Percentiles rank a stretch among this genome's conserved stretches.
phyloP scores from a whole-genome alignment of 2,888 invertebrate species.

The Drosophila neotestacea region DNA sequence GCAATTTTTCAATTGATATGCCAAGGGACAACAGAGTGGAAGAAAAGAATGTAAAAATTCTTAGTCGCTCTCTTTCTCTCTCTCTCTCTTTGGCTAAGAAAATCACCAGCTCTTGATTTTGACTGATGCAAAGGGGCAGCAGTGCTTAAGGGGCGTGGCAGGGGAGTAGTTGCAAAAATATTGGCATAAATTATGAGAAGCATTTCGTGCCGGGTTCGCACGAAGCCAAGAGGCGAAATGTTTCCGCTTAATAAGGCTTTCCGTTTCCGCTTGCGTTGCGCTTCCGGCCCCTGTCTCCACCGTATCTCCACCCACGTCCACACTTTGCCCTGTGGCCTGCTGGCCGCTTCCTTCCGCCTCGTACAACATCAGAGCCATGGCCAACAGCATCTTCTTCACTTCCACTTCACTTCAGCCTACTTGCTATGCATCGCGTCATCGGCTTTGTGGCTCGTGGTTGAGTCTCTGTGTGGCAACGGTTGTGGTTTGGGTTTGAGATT shows the following conservation, averaged over 20 bases:
- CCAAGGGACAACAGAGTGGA: slow-evolving; percentile 47
- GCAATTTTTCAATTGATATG: slow-evolving; percentile 79
- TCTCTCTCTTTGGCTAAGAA: slow-evolving; percentile 50
- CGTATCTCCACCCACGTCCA: neutral
- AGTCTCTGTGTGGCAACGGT: slow-evolving; percentile 23
- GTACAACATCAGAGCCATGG: slow-evolving; percentile 7
- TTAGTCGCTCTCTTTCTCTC: neutral
- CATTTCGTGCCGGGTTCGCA: slow-evolving; percentile 54
- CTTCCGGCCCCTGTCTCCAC: slow-evolving; percentile 35
- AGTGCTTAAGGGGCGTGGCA: neutral
- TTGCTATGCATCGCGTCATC: slow-evolving; percentile 73
- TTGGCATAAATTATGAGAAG: slow-evolving; percentile 82
- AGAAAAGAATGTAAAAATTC: slow-evolving; percentile 21
- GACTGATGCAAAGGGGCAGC: slow-evolving; percentile 21
- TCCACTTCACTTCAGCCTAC: slow-evolving; percentile 70
- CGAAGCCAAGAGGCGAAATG: slow-evolving; percentile 80
- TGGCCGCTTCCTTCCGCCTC: slow-evolving; percentile 65
- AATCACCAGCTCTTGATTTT: slow-evolving; percentile 61
- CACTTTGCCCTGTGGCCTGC: slow-evolving; percentile 21
- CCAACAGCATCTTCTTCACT: slow-evolving; percentile 57
- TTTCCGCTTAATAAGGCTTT: slow-evolving; percentile 83
- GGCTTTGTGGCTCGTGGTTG: slow-evolving; percentile 67
- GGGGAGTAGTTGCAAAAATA: slow-evolving; percentile 74
- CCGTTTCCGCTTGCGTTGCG: slow-evolving; percentile 76
- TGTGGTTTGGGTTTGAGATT: slow-evolving; percentile 8